These are phyloP conservation scores for Perodicticus potto DNA, from an alignment of 2,797 vertebrate species.

Conservation along the genomic window DNA sequence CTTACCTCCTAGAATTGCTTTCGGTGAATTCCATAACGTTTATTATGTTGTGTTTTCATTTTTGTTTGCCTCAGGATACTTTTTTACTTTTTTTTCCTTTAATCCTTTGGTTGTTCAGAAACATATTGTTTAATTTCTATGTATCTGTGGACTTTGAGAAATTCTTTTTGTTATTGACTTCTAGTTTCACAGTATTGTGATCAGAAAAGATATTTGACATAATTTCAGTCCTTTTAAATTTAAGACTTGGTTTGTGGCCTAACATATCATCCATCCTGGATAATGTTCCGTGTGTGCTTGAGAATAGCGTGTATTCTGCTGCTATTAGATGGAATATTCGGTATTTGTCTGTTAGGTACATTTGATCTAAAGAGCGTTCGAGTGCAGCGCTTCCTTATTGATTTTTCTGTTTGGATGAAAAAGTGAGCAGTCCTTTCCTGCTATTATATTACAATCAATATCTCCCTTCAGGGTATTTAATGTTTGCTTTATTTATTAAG, in stretches of 20 bases:
- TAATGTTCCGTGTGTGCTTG: not conserved
- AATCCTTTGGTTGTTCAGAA: not conserved
- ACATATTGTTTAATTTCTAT: not conserved
- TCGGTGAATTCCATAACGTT: not conserved
- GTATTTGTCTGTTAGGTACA: not conserved
- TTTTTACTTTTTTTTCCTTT: not conserved
- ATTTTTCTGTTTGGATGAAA: not conserved
- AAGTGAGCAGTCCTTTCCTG: not conserved
- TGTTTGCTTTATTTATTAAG: not conserved
- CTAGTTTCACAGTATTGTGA: not conserved
- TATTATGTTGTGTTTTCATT: not conserved
- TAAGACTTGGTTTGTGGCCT: not conserved
- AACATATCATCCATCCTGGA: not conserved
- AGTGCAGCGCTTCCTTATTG: not conserved
- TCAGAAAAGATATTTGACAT: not conserved
- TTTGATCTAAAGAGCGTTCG: not conserved
- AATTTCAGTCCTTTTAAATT: not conserved
- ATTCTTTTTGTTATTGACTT: not conserved
- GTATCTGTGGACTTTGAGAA: not conserved
- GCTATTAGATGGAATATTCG: not conserved
- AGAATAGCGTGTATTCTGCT: not conserved
- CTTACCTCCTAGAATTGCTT: not conserved
- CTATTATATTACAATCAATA: not conserved
- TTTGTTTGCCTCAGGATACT: not conserved
- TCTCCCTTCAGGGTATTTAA: not conserved